Base-by-base conservation (phyloP, 2,888 invertebrate genomes). In the Megastigmus dorsalis region DNA sequence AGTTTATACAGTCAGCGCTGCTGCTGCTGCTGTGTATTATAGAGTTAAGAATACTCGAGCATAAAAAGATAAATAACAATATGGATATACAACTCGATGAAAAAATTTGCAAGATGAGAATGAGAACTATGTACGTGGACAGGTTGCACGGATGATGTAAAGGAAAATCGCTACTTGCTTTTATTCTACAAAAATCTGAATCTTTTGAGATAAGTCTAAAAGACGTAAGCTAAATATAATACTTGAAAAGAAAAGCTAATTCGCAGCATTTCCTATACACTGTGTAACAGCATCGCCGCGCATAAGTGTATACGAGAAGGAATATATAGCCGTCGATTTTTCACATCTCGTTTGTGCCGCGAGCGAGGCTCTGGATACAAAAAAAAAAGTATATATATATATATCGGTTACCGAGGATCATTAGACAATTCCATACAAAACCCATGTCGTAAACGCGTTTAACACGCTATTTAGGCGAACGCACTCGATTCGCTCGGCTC, bases 351-450 rank as follows among this genome's bases (percentile, higher is more conserved):
- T 52, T 1, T 38, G n/a, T n/a, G n/a, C n/a, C n/a, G n/a, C n/a
- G n/a, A n/a, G n/a, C n/a, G n/a, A n/a, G n/a, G n/a, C 23, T 20
- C 23, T 2, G 30, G 7, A 20, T 10, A 30, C 55, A 6, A 52
- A 13, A 30, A 13, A 15, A 50, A 73, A 67, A 65, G n/a, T n/a
- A n/a, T n/a, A n/a, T n/a, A n/a, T n/a, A n/a, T n/a, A 74, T 57
- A 63, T 62, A 41, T 45, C 33, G 23, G 52, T 48, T 55, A 52
- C 1, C 41, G 41, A 15, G 67, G 50, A 57, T 69, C 69, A 65
- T 74, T 74, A 74, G 74, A 69, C 74, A 69, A 69, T 74, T 62
- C 57, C 57, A 52, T 65, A 65, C 59, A 43, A 59, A 65, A 74
- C 43, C 4, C 28, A 18, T 69, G 59, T 69, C 57, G 63, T 43